These are phyloP conservation scores for Epizoanthus stellaris DNA, from an alignment of 92 coral and sea anemone genomes.

Conservation along the genomic window DNA sequence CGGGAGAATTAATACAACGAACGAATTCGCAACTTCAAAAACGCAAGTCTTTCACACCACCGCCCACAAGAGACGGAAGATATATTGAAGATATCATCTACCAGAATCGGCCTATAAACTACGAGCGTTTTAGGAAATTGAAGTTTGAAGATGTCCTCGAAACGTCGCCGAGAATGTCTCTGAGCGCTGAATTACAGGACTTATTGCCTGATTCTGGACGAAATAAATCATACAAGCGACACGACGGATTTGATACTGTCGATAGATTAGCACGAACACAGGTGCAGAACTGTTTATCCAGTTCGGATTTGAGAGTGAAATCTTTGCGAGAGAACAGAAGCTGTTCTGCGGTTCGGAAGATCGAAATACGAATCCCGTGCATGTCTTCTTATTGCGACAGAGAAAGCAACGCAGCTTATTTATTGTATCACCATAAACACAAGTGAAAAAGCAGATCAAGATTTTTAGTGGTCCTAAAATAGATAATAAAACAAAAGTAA, in stretches of 20 bases:
- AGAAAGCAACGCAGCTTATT: neutral
- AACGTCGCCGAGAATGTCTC: constrained; percentile 17
- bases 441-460: neutral
- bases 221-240: neutral
- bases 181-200: neutral
- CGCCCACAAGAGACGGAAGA: constrained; percentile 17
- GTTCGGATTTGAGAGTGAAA: neutral
- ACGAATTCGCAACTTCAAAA: neutral
- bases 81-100: constrained; percentile 11
- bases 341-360: constrained; percentile 1
- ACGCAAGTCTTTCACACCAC: neutral
- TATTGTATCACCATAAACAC: constrained; percentile 13
- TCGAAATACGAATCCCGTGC: constrained; percentile 27
- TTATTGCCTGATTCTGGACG: constrained; percentile 2
- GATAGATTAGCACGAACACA: neutral
- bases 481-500: too few species aligned
- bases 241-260: neutral
- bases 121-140: neutral
- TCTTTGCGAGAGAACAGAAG: neutral
- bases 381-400: constrained; percentile 5
- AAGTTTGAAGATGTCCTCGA: constrained; percentile 19
- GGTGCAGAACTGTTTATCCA: neutral
- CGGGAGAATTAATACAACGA: neutral
- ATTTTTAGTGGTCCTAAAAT: too few species aligned
- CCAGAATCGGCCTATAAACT: neutral